Base-by-base conservation (phyloP, 2,888 invertebrate species). In the Mesorhabditis belari region DNA sequence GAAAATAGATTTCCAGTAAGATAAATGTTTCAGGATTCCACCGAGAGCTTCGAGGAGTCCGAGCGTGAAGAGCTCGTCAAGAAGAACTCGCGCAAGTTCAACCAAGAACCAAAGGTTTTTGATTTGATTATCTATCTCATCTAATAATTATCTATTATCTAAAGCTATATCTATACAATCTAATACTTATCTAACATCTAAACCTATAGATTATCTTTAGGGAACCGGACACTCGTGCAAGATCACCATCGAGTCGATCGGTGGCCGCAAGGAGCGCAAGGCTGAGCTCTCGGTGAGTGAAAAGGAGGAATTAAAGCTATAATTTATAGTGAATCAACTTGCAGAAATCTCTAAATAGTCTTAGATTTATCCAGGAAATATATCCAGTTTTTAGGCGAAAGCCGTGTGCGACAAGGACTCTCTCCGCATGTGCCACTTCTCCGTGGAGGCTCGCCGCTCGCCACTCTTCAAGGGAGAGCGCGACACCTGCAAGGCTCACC, bases 31-130 rank as follows among this genome's bases (percentile, higher is more conserved):
- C 63, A 70, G 51, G 9, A 68, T 53, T 66, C 61, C 44, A 59
- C 69, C 56, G 62, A 66, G 64, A 61, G 62, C 27, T 57, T 66
- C 55, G 29, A 80, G 9, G 70, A 71, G 55, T 25, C 64, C 27
- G 60, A 66, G 29, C 17, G 60, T 24, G 57, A 62, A 25, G 19
- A 64, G 51, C 57, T 58, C 27, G 24, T 54, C 49, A 60, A 58
- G 56, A 61, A 64, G 53, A 55, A 62, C 23, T 29, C 57, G 12
- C 44, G 64, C 25, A 58, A 65, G 23, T 28, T 66, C n/a, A n/a
- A n/a, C n/a, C n/a, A n/a, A n/a, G n/a, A n/a, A n/a, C n/a, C n/a
- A n/a, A n/a, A n/a, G n/a, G n/a, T n/a, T n/a, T n/a, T n/a, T n/a
- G n/a, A n/a, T n/a, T n/a, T n/a, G n/a, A n/a, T n/a, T n/a, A n/a